phyloP scores from a whole-genome alignment of 2,888 invertebrate species.

The Griposia aprilina region DNA sequence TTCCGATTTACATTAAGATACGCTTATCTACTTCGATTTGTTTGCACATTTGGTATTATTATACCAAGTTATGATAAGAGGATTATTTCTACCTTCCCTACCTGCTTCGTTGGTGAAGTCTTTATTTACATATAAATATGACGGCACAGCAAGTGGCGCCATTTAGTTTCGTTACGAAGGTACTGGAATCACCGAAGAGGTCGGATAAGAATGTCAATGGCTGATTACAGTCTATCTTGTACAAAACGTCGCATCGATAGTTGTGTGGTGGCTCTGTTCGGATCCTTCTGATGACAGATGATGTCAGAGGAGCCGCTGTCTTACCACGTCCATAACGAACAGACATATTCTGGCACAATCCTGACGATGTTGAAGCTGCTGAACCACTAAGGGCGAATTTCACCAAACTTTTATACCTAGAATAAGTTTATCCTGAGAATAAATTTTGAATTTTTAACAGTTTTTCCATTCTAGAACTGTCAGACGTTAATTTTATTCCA shows the following conservation, averaged over 20 bases:
- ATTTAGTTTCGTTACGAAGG: too few species aligned
- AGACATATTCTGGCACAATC: not conserved
- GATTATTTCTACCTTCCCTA: not conserved
- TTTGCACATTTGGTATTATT: constrained; percentile 27
- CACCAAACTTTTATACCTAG: too few species aligned
- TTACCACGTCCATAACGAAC: not conserved
- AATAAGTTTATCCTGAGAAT: too few species aligned
- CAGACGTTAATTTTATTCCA: too few species aligned
- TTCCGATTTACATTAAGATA: constrained; percentile 43
- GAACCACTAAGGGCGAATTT: not conserved
- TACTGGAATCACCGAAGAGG: not conserved
- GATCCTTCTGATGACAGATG: not conserved
- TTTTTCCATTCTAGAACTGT: too few species aligned
- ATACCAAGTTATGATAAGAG: constrained; percentile 19
- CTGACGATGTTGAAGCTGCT: not conserved
- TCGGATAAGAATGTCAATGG: not conserved
- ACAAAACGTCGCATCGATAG: not conserved
- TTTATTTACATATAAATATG: not conserved
- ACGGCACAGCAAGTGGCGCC: not conserved
- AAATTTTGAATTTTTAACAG: too few species aligned
- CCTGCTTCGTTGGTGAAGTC: not conserved
- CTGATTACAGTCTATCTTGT: not conserved
- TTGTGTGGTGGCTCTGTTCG: not conserved
- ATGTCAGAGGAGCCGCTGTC: not conserved
- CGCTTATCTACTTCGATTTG: constrained; percentile 18